Base-by-base conservation (phyloP, 1,140 invertebrate genomes). In the Trachymyrmex cornetzi region DNA sequence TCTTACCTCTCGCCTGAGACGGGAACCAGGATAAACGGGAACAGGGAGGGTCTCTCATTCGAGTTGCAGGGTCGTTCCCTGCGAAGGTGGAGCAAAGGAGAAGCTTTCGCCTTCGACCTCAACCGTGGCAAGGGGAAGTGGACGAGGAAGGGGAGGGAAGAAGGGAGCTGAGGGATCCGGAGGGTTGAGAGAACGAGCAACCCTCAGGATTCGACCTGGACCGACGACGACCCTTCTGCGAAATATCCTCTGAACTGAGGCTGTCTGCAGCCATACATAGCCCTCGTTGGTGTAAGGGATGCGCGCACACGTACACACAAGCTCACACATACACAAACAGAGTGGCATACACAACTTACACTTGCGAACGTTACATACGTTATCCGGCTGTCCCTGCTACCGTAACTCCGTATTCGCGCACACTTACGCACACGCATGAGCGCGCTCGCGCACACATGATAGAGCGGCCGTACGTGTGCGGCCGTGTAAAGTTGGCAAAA, bases 211-310 rank as follows among this genome's bases (percentile, higher is more conserved):
- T 92, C 91, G 90, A 92, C 92, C 92, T 92, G 82, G 91, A 91
- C 90, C 93, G 89, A 92, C 79, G 79, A 82, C 66, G 79, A 82
- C 93, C 91, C 90, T 91, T 93, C 92, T 89, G 90, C 92, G 90
- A 94, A 93, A 92, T 94, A 94, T 94, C 92, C 92, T 92, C 92
- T 91, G 90, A 90, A 93, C 93, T 90, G 90, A 93, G 92, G 91
- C 92, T 93, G 90, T 92, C 92, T 92, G 91, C 92, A 91, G 90
- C 89, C 79, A 89, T 90, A 93, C 87, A 90, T 87, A 93, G 86
- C 74, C 63, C 67, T 82, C 66, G 22, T 27, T 81, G 79, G 79
- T 71, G 34, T 82, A 72, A 82, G 66, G 16, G 34, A 90, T 80
- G 77, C 87, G 88, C 88, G 77, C 80, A 84, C 61, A 22, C 63